Base-by-base conservation (phyloP, 1,140 invertebrate genomes). In the Drosophila insularis region DNA sequence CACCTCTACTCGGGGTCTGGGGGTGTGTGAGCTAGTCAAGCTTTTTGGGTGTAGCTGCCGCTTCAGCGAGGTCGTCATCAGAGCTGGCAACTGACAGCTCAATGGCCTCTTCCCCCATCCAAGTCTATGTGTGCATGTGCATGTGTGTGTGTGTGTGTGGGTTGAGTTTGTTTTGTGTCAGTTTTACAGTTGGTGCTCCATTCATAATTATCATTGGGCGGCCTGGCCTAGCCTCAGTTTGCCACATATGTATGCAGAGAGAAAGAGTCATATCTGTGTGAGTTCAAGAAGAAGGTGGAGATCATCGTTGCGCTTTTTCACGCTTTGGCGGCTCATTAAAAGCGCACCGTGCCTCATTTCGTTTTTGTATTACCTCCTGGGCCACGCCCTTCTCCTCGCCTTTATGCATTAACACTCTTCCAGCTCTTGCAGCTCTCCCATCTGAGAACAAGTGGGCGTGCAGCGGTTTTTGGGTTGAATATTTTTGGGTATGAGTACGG, bases 251-350 rank as follows among this genome's bases (percentile, higher is more conserved):
- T 27, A 35, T 27, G 27, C 6, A 6, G 27, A 27, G 35, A 37
- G 35, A 11, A 11, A 37, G 2, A 37, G 55, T 23, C 71, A 10
- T 11, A 50, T 21, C 17, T 2, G 6, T 8, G 32, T 13, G 17
- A 19, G 56, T 7, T 19, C 2, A 19, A 27, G 56, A 55, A 37
- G 13, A 21, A 14, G 65, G 13, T 37, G 43, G 27, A 58, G 70
- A 64, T 66, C 69, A 68, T 43, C 67, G 79, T 78, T 80, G 82
- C 79, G 82, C 82, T 87, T 87, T 86, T 87, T 87, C 84, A 87
- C 84, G 84, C 84, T 89, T 87, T 87, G 84, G 84, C 84, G 84
- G 84, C 84, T 87, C 82, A 87, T 87, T 87, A 87, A 87, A 87
- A 87, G 75, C 74, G 71, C 77, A 81, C 63, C 75, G 60, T 67